Evolutionary conservation across 1,140 invertebrate species (phyloP), one percentile per base, ranked within the genome.

Genomic region (Proctacanthus coquilletti): DNA sequence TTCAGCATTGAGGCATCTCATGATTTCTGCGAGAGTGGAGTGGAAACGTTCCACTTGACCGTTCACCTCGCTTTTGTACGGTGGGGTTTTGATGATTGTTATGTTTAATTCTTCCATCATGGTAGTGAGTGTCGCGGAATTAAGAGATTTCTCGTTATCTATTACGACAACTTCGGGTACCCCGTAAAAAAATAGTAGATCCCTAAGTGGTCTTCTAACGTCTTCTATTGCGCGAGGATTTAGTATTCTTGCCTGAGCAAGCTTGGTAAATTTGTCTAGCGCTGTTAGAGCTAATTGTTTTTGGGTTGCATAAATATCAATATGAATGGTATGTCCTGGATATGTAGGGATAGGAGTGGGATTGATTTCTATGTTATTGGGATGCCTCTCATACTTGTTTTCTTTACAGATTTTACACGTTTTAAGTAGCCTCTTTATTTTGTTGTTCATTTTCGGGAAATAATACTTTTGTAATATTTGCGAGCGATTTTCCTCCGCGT

Each of bases 11-110:
- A 41, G 18, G 18, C 39, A 39, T 19, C 39, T 33, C 33, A 43
- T 40, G n/a, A 43, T 41, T 40, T 43, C 45, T 19, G 34, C 20
- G 10, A 46, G 15, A 9, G 45, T 46, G 10, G 42, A 44, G 25
- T 46, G 45, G 18, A 42, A 41, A 1, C 45, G 20, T 42, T 46
- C 42, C 25, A 46, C 23, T 20, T 42, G 42, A 11, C 45, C 42
- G 11, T 46, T 46, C 5, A 23, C 30, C 5, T 4, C 20, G 14
- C 36, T 42, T 6, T 21, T 19, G 18, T 42, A 37, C n/a, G 38
- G 37, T 11, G 43, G 40, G 32, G 40, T 36, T 25, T 8, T 20
- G 18, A 32, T 32, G 14, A 36, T 20, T 18, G 27, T 18, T n/a
- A 34, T 42, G 21, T 34, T 19, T 18, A 39, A 34, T 27, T 43